Conservation (phyloP, 2,888 invertebrate genomes). For the Bombylius discolor region DNA sequence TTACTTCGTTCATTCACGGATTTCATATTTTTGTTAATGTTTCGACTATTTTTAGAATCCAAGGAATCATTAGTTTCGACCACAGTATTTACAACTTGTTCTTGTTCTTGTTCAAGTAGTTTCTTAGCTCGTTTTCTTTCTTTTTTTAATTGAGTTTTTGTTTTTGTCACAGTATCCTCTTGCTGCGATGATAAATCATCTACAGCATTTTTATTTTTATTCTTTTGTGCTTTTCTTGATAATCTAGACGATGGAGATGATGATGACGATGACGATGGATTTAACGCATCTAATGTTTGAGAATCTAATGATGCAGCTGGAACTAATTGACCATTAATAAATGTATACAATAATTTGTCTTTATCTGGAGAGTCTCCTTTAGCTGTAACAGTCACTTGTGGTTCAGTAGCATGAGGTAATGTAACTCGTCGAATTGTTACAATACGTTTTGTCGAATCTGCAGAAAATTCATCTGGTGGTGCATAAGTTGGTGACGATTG, state of each 20-base stretch:
- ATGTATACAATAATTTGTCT: constrained; percentile 58
- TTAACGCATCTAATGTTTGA: constrained; percentile 15
- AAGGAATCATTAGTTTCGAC: no score
- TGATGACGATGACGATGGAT: neutral
- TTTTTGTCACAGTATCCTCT: constrained; percentile 5
- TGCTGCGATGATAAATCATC: no score
- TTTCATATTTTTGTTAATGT: no score
- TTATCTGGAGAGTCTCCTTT: constrained; percentile 61
- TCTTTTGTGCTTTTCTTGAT: no score
- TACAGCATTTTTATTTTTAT: no score
- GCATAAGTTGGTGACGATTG: neutral
- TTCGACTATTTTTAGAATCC: no score
- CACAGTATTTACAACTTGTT: no score
- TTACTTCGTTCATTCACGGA: no score
- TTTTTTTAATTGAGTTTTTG: constrained; percentile 16
- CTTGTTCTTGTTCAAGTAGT: no score
- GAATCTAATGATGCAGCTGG: constrained; percentile 11
- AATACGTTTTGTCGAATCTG: constrained; percentile 40
- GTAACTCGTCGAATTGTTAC: constrained; percentile 61
- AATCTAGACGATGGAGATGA: no score
- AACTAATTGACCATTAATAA: constrained; percentile 47
- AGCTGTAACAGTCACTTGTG: constrained; percentile 63
- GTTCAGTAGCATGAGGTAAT: constrained; percentile 49
- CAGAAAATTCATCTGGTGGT: neutral
- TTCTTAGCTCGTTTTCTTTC: constrained; percentile 12